These are phyloP conservation scores for Rhabdophis nuchalis DNA, from an alignment of 2,797 vertebrate genomes.

Conservation along the genomic window DNA sequence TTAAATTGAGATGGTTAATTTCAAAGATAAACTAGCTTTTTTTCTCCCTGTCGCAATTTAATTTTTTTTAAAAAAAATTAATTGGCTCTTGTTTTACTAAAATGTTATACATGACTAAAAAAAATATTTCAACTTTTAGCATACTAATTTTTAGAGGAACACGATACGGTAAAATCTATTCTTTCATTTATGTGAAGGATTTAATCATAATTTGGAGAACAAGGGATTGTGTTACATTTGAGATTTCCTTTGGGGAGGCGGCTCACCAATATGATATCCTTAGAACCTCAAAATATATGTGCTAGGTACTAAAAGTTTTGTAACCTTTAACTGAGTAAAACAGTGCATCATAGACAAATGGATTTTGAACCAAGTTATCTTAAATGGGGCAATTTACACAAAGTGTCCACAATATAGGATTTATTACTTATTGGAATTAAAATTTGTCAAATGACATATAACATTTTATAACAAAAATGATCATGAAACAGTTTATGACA, in stretches of 20 bases:
- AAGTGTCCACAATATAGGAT: background rate
- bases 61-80: background rate
- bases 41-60: background rate
- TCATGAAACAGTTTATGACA: background rate
- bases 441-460: background rate
- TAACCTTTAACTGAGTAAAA: background rate
- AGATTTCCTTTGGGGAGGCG: background rate
- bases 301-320: background rate
- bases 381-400: background rate
- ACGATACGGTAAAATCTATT: background rate
- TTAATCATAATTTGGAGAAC: background rate
- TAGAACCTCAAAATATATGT: background rate
- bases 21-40: background rate
- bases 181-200: background rate
- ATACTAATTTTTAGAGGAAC: background rate
- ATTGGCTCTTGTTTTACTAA: background rate
- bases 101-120: background rate
- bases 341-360: background rate
- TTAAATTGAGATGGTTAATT: too few species aligned
- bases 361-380: background rate
- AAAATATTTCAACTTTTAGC: background rate
- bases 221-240: background rate
- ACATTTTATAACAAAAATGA: background rate
- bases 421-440: background rate
- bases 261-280: background rate